Base-by-base conservation (phyloP, 2,797 vertebrate genomes). In the Macropus fuliginosus region DNA sequence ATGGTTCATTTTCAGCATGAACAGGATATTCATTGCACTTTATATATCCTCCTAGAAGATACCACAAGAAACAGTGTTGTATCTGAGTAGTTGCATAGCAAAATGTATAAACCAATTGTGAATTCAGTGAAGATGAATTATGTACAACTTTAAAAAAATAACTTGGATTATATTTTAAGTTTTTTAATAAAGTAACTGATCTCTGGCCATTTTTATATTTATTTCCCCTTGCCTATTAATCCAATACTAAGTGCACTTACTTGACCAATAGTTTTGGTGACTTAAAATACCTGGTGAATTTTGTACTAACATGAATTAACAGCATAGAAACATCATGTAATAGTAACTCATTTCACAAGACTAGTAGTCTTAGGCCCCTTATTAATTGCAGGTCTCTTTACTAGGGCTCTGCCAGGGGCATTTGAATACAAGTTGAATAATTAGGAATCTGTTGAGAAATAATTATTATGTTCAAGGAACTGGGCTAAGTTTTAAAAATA, bases 1-100 rank as follows among this genome's bases (percentile, higher is more conserved):
- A 40, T 95, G 92, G 52, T 93, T 97, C 89, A 93, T 54, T 10
- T 46, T 91, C 81, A 91, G 18, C 66, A 56, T 94, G 28, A 96
- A 95, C 50, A 95, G 93, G 56, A n/a, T n/a, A n/a, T 66, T 66
- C 31, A 24, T 94, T 0, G 92, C 94, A 12, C 92, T 93, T 89
- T 92, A 52, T 93, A 4, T 93, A 91, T 1, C 29, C 10, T 87
- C 62, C 12, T 50, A 3, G 0, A 4, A 46, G 94, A 93, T 29
- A 92, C 94, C 93, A 94, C 96, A 98, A 98, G 97, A 97, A 94
- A 96, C 97, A 96, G 97, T 34, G 1, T 57, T 57, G 10, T 46
- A 4, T 90, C 59, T 90, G 50, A 52, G 1, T 66, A 52, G 40
- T 50, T 90, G 16, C 87, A 90, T 46, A 28, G 21, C 40, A 90